Evolutionary conservation across 2,888 invertebrate species (phyloP).

Genomic region (Sarcophaga carnaria): DNA sequence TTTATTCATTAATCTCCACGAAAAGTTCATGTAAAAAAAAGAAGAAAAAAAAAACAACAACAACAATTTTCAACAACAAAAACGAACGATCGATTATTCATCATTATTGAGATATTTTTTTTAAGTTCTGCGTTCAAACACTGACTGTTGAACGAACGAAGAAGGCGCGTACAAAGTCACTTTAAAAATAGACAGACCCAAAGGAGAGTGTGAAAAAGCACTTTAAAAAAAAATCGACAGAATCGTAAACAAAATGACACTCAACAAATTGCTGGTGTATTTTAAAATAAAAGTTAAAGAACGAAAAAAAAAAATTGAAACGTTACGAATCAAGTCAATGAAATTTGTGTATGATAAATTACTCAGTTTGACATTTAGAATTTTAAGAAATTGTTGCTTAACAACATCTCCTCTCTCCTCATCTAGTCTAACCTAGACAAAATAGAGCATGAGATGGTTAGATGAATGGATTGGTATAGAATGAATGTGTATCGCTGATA

Average conservation of each 20-base stretch:
- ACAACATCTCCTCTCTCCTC: background rate
- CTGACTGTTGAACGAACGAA: constrained; percentile 4
- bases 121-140: constrained; percentile 24
- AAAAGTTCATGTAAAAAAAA: constrained; percentile 36
- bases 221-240: background rate
- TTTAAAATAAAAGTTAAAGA: too few species aligned
- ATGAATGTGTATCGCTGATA: too few species aligned
- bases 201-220: constrained; percentile 6
- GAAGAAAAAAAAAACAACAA: background rate
- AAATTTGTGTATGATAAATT: constrained; percentile 43
- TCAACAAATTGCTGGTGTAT: constrained; percentile 37
- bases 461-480: background rate
- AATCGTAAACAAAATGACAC: constrained; percentile 46
- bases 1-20: background rate
- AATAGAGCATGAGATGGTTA: constrained; percentile 8
- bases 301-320: constrained; percentile 8
- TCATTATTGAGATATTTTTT: constrained; percentile 30
- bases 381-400: constrained; percentile 9
- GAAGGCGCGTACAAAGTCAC: constrained; percentile 37
- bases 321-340: constrained; percentile 24
- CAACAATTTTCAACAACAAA: constrained; percentile 15
- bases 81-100: constrained; percentile 32
- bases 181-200: constrained; percentile 21
- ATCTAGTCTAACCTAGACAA: background rate
- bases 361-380: constrained; percentile 39